Conservation (phyloP, 2,113 vertebrate genomes). For the Uria lomvia region DNA sequence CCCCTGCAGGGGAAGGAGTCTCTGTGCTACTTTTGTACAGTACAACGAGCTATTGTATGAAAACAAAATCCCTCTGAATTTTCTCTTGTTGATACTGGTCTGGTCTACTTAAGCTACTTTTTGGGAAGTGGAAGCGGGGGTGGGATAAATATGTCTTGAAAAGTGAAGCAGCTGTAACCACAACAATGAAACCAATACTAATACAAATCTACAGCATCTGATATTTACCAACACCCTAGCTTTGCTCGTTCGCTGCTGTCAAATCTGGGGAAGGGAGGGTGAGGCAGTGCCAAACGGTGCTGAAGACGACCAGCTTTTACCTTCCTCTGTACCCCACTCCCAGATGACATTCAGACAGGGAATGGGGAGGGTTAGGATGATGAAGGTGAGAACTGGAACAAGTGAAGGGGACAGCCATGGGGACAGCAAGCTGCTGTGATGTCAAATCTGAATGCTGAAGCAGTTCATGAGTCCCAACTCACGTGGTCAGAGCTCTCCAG, state of each 20-base stretch:
- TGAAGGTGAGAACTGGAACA: constrained; percentile 40
- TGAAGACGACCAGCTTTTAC: constrained; percentile 26
- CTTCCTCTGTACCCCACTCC: constrained; percentile 35
- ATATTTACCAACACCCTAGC: constrained; percentile 36
- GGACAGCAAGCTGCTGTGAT: constrained; percentile 56
- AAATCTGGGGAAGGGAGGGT: neutral
- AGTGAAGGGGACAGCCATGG: constrained; percentile 41
- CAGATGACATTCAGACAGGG: neutral
- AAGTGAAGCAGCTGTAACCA: constrained; percentile 64
- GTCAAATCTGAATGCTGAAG: constrained; percentile 66
- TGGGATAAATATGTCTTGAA: constrained; percentile 46
- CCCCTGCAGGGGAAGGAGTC: constrained; percentile 16
- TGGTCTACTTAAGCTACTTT: constrained; percentile 65
- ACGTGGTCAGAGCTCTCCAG: constrained; percentile 94
- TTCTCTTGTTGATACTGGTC: constrained; percentile 47
- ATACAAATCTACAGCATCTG: constrained; percentile 56
- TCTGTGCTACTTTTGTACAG: constrained; percentile 46
- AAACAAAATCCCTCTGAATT: constrained; percentile 54
- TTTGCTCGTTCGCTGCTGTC: constrained; percentile 32
- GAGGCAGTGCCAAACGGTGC: neutral
- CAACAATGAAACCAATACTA: constrained; percentile 53
- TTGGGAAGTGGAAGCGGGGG: neutral
- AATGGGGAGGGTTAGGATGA: constrained; percentile 9
- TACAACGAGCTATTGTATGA: constrained; percentile 41
- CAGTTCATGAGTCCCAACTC: constrained; percentile 93